Base-by-base conservation (phyloP, 2,888 invertebrate genomes). In the Euproctis similis region DNA sequence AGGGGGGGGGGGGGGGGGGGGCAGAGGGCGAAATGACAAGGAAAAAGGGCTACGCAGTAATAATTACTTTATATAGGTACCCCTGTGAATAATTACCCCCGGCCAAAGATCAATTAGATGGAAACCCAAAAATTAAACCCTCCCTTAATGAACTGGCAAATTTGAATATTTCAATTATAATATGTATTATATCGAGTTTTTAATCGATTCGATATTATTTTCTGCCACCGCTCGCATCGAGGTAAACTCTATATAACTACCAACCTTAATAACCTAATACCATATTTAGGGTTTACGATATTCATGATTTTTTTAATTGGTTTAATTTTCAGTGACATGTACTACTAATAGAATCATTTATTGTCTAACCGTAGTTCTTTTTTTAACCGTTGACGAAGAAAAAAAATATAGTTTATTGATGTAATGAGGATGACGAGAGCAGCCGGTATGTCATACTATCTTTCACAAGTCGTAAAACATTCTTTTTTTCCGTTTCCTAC, bases 401-500 rank as follows among this genome's bases (percentile, higher is more conserved):
- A 67, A 58, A 70, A 67, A 55, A 38, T 47, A 11, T 13, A 49
- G 57, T 59, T 59, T 59, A 66, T 59, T 48, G 59, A 60, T 46
- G 12, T 36, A 53, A 52, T 41, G 51, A 59, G 47, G 52, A 68
- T 53, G 59, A 57, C 57, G 63, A 65, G 66, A 59, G 55, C 54
- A 54, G 56, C 59, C 60, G 47, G 66, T 66, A 65, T 70, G 75
- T 78, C 78, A 73, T 70, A 74, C 59, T 61, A 67, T 60, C 72
- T 65, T 66, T 74, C 75, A 64, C 70, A 70, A 71, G 66, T 75
- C 80, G 72, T 81, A 80, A 80, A 81, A 61, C 64, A 74, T 75
- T n/a, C n/a, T n/a, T n/a, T 81, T 84, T 81, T 82, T 81, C 59
- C 59, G 71, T 68, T 81, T 84, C 82, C 82, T 80, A 78, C 75